phyloP scores from a whole-genome alignment of 2,888 invertebrate species.

The Theristus sp. region DNA sequence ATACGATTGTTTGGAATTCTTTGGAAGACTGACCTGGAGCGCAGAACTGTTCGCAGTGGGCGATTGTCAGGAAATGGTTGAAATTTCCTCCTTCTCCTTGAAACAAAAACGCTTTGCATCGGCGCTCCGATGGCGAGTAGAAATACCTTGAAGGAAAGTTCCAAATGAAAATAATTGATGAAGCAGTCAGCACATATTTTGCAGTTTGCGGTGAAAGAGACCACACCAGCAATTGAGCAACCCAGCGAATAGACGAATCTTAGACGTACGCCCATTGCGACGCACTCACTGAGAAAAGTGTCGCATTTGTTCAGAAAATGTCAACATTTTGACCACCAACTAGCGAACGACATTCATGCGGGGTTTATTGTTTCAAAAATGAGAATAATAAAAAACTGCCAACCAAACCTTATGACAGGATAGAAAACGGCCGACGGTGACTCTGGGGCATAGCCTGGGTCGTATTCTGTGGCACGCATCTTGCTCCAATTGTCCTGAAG shows the following conservation, averaged over 20 bases:
- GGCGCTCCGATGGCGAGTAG: constrained; percentile 6
- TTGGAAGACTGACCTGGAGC: background rate
- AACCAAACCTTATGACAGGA: constrained; percentile 9
- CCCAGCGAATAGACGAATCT: too few relatives aligned
- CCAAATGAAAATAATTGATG: background rate
- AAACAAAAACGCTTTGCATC: constrained; percentile 11
- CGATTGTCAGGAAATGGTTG: constrained; percentile 9
- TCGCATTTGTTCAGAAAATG: too few relatives aligned
- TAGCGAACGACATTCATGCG: too few relatives aligned
- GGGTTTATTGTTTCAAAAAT: background rate
- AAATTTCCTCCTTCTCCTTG: constrained; percentile 11
- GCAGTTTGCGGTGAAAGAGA: too few relatives aligned
- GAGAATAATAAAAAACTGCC: background rate
- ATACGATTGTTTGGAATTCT: too few relatives aligned
- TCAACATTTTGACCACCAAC: too few relatives aligned
- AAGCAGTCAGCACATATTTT: too few relatives aligned
- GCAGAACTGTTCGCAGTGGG: constrained; percentile 9
- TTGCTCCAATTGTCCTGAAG: too few relatives aligned
- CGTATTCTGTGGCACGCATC: constrained; percentile 5
- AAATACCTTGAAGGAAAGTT: constrained; percentile 3
- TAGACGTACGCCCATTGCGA: background rate
- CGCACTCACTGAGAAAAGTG: background rate
- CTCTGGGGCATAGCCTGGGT: constrained; percentile 5
- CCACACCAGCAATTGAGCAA: too few relatives aligned
- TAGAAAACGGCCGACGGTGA: constrained; percentile 9